Conservation (phyloP, 2,888 invertebrate species). For the Chrysolina oricalcia region DNA sequence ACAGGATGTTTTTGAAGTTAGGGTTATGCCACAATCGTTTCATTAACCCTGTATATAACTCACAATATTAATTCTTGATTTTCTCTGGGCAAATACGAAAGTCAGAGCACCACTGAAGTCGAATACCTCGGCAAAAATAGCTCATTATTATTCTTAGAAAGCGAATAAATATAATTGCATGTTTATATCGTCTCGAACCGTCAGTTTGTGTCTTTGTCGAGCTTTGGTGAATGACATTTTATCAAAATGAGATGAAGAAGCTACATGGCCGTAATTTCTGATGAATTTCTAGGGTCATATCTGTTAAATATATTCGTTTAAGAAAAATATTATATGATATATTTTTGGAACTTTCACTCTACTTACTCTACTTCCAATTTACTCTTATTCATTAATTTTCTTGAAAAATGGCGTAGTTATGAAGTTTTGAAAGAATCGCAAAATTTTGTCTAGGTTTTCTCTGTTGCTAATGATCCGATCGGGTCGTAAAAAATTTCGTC, state of each 20-base stretch:
- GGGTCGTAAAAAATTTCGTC: too few species aligned
- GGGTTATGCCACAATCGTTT: too few species aligned
- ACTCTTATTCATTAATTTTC: too few species aligned
- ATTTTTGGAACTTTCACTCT: too few species aligned
- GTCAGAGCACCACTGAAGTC: constrained; percentile 3
- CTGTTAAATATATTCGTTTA: background rate
- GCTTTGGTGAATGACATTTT: constrained; percentile 27
- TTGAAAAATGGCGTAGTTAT: too few species aligned
- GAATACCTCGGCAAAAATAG: constrained; percentile 49
- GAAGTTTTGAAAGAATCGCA: too few species aligned
- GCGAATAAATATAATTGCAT: constrained; percentile 66
- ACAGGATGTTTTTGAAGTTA: too few species aligned
- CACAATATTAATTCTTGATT: background rate
- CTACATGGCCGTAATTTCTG: constrained; percentile 21
- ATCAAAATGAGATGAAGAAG: constrained; percentile 21
- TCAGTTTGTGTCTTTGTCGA: constrained; percentile 41
- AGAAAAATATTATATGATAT: too few species aligned
- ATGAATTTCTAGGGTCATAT: background rate
- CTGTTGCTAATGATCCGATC: too few species aligned
- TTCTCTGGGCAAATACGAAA: constrained; percentile 1
- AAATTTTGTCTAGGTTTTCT: too few species aligned
- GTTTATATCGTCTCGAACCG: constrained; percentile 53
- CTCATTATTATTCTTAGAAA: constrained; percentile 68
- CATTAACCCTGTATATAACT: too few species aligned
- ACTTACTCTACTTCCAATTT: too few species aligned